Conservation (phyloP, 2,113 vertebrate genomes). For the Otis tarda region DNA sequence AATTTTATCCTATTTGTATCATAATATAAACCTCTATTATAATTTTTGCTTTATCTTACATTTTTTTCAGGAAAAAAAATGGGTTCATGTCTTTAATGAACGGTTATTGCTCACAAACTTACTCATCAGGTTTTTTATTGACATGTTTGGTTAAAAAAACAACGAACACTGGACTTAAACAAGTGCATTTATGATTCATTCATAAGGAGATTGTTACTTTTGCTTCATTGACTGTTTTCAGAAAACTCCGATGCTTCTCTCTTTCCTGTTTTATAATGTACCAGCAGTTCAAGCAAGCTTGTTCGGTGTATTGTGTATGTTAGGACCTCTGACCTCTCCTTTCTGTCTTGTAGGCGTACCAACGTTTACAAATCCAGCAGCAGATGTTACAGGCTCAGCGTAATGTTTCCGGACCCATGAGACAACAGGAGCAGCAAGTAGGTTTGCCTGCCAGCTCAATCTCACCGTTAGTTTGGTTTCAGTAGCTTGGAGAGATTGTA, state of each 20-base stretch:
- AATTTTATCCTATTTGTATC: background rate
- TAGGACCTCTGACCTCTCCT: background rate
- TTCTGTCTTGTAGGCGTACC: constrained; percentile 85
- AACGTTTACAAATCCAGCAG: constrained; percentile 99
- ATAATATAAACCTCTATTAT: background rate
- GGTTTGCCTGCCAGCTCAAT: constrained; percentile 39
- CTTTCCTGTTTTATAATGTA: background rate
- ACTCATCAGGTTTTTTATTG: background rate
- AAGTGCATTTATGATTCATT: background rate
- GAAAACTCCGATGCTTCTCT: background rate
- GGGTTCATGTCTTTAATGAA: background rate
- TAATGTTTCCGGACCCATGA: constrained; percentile 97
- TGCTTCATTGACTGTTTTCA: background rate
- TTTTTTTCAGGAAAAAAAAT: background rate
- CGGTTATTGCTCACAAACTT: background rate
- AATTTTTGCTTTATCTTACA: background rate
- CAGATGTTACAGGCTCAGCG: constrained; percentile 99
- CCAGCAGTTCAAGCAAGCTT: background rate
- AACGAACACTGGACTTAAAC: rapidly evolving
- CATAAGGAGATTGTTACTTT: background rate
- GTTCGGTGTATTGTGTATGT: background rate
- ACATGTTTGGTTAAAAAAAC: background rate
- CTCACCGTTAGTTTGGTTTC: background rate
- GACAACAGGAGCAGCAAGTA: constrained; percentile 99
- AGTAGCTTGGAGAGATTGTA: background rate